Conservation (phyloP, 1,140 invertebrate genomes). For the Mactra quadrangularis region DNA sequence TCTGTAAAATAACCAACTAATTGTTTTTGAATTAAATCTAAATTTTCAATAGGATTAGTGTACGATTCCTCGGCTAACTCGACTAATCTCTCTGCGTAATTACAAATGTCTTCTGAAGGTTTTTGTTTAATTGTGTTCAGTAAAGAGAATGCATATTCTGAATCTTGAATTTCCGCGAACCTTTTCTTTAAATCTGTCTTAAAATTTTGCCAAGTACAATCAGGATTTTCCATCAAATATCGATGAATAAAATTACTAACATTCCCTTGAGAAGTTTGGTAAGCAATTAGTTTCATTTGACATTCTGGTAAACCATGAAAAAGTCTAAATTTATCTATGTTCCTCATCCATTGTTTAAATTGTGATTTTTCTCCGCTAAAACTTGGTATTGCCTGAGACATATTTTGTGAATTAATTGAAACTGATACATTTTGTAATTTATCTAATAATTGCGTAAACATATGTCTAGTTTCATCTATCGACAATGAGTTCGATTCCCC, state of each 20-base stretch:
- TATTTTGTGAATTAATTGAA: neutral
- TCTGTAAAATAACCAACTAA: neutral
- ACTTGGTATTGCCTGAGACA: neutral
- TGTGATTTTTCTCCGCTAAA: neutral
- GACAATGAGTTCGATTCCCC: no score
- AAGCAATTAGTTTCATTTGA: neutral
- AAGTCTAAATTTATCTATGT: neutral
- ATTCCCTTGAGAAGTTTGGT: neutral
- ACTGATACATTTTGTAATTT: no score
- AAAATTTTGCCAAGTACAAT: neutral
- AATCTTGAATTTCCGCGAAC: conserved; percentile 7
- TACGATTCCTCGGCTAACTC: neutral
- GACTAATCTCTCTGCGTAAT: neutral
- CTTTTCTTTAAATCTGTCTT: conserved; percentile 8
- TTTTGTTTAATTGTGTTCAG: conserved; percentile 2
- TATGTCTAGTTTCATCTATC: no score
- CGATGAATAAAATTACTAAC: conserved; percentile 15
- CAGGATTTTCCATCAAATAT: neutral
- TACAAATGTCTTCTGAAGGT: neutral
- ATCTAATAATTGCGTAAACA: no score
- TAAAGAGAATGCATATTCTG: conserved; percentile 9
- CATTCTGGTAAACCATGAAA: neutral
- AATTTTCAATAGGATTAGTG: neutral
- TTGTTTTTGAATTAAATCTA: neutral
- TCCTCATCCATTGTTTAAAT: conserved; percentile 6